These are phyloP conservation scores for Mobula hypostoma DNA, from an alignment of 2,113 vertebrate species.

Conservation along the genomic window DNA sequence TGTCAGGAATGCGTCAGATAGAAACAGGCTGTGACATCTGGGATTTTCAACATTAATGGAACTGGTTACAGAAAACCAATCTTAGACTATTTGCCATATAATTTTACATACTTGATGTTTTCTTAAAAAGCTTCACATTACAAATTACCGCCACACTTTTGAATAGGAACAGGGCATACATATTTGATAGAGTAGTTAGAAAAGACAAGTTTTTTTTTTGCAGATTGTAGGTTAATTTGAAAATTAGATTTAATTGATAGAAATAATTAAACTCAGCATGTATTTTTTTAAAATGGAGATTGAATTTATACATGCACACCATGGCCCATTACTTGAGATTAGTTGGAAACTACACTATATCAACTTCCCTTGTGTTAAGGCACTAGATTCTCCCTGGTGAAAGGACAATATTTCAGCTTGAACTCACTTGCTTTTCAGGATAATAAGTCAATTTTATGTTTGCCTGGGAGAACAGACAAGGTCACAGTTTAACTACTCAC, in stretches of 20 bases:
- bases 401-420: not conserved
- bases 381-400: not conserved
- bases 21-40: not conserved
- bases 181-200: not conserved
- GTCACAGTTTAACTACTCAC: not conserved
- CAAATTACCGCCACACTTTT: not conserved
- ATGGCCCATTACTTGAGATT: not conserved
- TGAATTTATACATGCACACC: not conserved
- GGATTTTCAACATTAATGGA: not conserved
- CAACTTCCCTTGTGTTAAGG: not conserved
- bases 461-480: not conserved
- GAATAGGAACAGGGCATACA: not conserved
- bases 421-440: not conserved
- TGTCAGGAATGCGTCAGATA: not conserved
- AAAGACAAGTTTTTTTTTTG: not conserved
- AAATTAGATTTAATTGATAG: not conserved
- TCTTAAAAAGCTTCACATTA: not conserved
- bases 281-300: not conserved
- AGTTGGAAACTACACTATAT: not conserved
- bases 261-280: not conserved
- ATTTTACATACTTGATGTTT: too few species aligned
- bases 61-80: not conserved
- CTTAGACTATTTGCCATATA: not conserved
- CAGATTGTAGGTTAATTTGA: not conserved
- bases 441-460: not conserved